Base-by-base conservation (phyloP, 2,113 vertebrate species). In the Festucalex cinctus region DNA sequence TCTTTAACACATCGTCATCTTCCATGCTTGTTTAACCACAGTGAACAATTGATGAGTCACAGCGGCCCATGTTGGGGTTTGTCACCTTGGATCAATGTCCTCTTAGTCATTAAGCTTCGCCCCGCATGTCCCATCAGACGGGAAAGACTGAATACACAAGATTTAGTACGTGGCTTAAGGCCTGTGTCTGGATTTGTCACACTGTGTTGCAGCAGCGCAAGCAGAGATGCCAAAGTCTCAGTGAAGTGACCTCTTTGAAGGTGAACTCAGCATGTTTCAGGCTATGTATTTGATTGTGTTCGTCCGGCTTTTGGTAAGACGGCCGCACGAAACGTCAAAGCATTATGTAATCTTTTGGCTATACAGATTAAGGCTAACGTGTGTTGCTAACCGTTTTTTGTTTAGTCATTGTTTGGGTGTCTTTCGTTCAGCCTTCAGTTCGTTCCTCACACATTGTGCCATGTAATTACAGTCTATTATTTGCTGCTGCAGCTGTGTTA, bases 61-160 rank as follows among this genome's bases (percentile, higher is more conserved):
- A 41, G 36, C 5, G 20, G 70, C n/a, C 44, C 19, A 16, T 41
- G 75, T 69, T 67, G 63, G 36, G 71, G 70, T 63, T 32, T 70
- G 74, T 85, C 82, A 88, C 82, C 85, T 86, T 88, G 82, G 65
- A 71, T 66, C 70, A 71, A 68, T 54, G 83, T 74, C 77, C 73
- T 79, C 54, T 44, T 71, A 74, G 69, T 80, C 79, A 83, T 73
- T 70, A 69, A 64, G 78, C 78, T 74, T 80, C 48, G 48, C 65
- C 70, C 85, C 63, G 48, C 77, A 69, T 51, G 82, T 74, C 82
- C 76, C 82, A 75, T 69, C 79, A 64, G 87, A 82, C 82, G 57
- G 75, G 77, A 86, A 80, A 85, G 71, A 69, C 82, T 80, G 72
- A 86, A 81, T 44, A 89, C 83, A 86, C 79, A 88, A 79, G 86